Conservation (phyloP, 2,888 invertebrate genomes). For the Mechanitis messenoides region DNA sequence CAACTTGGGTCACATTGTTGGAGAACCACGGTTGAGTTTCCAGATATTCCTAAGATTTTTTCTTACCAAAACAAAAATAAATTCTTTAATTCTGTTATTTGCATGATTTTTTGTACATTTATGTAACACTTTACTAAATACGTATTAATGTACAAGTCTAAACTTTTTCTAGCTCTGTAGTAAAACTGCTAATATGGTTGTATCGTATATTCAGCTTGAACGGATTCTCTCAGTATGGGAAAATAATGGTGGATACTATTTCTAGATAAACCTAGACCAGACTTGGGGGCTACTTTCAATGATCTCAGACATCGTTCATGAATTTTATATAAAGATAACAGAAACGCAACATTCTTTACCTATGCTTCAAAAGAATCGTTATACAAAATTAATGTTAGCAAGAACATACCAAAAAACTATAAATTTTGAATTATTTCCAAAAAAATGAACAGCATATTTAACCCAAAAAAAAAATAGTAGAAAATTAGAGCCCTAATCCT, state of each 20-base stretch:
- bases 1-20: no score
- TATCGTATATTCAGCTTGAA: conserved; percentile 56
- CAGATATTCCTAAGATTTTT: no score
- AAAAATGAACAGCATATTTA: no score
- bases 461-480: no score
- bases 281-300: conserved; percentile 21
- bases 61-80: no score
- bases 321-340: conserved; percentile 2
- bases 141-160: conserved; percentile 30
- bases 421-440: no score
- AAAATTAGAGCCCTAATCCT: no score
- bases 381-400: no score
- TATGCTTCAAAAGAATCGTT: no score
- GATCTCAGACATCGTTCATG: conserved; percentile 23
- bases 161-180: conserved; percentile 32
- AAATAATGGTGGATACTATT: conserved; percentile 52
- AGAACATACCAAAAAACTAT: background rate
- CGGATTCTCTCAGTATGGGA: conserved; percentile 46
- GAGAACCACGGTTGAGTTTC: no score
- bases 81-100: no score
- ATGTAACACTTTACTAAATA: background rate
- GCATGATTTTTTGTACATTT: no score
- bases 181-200: conserved; percentile 45
- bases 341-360: background rate
- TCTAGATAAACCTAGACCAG: conserved; percentile 24